A percentile compares a stretch with the other conserved stretches of the same genome.
Conservation (phyloP, 2,113 vertebrate genomes). For the Callocephalon fimbriatum region DNA sequence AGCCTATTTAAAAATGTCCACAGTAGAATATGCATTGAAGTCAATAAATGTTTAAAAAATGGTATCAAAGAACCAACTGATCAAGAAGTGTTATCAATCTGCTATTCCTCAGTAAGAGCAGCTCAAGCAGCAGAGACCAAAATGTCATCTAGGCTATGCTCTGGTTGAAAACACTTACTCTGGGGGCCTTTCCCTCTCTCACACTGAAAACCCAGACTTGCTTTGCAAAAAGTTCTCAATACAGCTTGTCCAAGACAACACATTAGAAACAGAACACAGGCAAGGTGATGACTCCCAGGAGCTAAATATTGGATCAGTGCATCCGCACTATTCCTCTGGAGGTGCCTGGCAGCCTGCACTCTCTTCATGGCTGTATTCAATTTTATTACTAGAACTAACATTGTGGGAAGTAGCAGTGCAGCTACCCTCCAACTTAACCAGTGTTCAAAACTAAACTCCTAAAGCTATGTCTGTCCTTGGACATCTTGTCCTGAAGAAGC, state of each 20-base stretch:
- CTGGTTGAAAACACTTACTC: background rate
- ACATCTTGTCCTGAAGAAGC: background rate
- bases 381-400: background rate
- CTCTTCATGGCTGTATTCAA: background rate
- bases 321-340: background rate
- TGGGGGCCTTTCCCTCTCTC: background rate
- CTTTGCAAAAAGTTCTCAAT: background rate
- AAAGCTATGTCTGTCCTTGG: background rate
- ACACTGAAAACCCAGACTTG: background rate
- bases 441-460: background rate
- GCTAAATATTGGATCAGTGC: background rate
- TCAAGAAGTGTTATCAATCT: background rate
- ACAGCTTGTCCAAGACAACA: background rate
- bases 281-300: background rate
- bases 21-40: background rate
- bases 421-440: background rate
- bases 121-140: background rate
- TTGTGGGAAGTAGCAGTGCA: background rate
- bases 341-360: background rate
- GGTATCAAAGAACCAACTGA: background rate
- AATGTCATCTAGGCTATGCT: background rate
- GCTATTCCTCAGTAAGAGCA: background rate
- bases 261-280: background rate
- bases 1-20: background rate
- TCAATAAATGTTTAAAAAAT: background rate